A percentile compares a stretch with the other conserved stretches of the same genome.
These are phyloP conservation scores for Microcaecilia unicolor DNA, from an alignment of 2,797 vertebrate species.

Conservation along the genomic window DNA sequence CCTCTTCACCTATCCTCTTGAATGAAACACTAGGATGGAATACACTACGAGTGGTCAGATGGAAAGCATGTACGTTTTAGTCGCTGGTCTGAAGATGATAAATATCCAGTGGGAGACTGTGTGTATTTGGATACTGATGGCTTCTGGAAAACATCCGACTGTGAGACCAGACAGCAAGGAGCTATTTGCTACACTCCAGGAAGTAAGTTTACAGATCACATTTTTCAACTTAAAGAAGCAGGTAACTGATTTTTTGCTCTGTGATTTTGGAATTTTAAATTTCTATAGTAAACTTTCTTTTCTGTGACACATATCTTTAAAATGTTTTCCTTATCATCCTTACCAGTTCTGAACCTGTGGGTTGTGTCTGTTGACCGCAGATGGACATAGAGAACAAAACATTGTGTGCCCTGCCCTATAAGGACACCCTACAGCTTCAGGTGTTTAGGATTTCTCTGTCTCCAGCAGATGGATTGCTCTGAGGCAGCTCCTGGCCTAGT, in stretches of 20 bases:
- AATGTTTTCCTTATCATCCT: too few relatives aligned
- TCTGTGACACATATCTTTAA: not conserved
- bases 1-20: not conserved
- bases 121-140: constrained; percentile 81
- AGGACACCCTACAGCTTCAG: too few relatives aligned
- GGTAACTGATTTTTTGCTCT: too few relatives aligned
- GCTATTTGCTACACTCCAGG: constrained; percentile 76
- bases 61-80: constrained; percentile 74
- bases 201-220: constrained; percentile 46
- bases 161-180: constrained; percentile 60
- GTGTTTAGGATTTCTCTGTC: too few relatives aligned
- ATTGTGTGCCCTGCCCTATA: too few relatives aligned
- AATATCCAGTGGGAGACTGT: constrained; percentile 54
- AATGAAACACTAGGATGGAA: constrained; percentile 56
- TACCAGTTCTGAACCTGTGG: too few relatives aligned
- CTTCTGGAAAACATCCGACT: constrained; percentile 83
- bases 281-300: too few relatives aligned
- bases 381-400: too few relatives aligned
- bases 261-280: too few relatives aligned
- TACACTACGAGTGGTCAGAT: constrained; percentile 83
- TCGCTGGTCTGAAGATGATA: constrained; percentile 69
- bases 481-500: too few relatives aligned
- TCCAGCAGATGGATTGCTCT: too few relatives aligned
- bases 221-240: constrained; percentile 5
- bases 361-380: too few relatives aligned